Evolutionary conservation across 2,888 invertebrate genomes (phyloP).

Genomic region (Dermolepida albohirtum): DNA sequence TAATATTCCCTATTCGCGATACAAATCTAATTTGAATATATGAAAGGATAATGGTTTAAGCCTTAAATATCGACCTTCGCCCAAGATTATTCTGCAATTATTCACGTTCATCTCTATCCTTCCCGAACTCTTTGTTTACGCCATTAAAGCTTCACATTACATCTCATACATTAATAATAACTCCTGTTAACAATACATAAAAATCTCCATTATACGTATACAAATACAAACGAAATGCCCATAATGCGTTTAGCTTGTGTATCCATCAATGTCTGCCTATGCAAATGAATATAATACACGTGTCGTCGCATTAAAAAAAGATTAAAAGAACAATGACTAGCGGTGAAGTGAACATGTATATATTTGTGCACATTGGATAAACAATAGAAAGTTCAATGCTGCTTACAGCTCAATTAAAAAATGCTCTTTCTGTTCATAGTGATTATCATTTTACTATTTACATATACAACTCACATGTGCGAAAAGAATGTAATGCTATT

Average conservation of each 20-base stretch:
- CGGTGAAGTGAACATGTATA: constrained; percentile 5
- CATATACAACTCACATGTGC: no score
- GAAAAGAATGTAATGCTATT: no score
- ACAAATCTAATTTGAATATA: no score
- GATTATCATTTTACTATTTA: no score
- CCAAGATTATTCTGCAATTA: constrained; percentile 10
- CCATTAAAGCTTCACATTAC: background rate
- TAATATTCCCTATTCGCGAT: no score
- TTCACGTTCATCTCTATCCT: background rate
- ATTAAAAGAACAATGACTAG: constrained; percentile 8
- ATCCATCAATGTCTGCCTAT: constrained; percentile 15
- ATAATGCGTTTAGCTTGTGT: background rate
- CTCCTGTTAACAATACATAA: background rate
- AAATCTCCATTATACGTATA: background rate
- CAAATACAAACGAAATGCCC: constrained; percentile 3
- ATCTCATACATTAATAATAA: constrained; percentile 12
- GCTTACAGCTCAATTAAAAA: constrained; percentile 12
- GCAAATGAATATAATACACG: constrained; percentile 16
- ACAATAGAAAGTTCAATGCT: constrained; percentile 17
- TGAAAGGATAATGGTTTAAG: no score
- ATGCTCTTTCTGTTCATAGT: background rate
- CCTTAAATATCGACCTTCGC: background rate
- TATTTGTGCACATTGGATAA: background rate
- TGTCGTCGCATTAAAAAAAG: constrained; percentile 19
- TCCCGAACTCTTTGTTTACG: constrained; percentile 5